Evolutionary conservation across 2,888 invertebrate species (phyloP), one percentile per base, ranked within the genome.

Genomic region (Ditula angustiorana): DNA sequence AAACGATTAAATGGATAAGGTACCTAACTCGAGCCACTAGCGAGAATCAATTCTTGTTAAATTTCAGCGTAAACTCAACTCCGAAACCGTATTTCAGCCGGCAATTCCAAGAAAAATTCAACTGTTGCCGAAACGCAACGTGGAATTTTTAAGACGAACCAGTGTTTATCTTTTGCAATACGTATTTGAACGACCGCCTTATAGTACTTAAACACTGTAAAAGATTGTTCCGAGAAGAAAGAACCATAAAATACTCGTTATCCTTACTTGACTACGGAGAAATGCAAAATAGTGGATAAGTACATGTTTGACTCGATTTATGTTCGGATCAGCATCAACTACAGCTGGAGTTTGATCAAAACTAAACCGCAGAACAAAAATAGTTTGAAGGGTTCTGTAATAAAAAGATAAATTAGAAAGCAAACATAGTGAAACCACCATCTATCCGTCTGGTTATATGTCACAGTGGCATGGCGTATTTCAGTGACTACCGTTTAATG

Each of bases 131-230:
- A 63, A 63, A 64, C 26, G 37, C 24, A 46, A 47, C 41, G 41
- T 26, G 57, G 58, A 57, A 58, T 64, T 64, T 62, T 64, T 58
- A 64, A 62, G 24, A 46, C 58, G 26, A 44, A 26, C 50, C 46
- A 33, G 24, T 58, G 63, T 58, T 58, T 64, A 58, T 58, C 52
- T 64, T 64, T 26, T 5, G 57, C 63, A 57, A 57, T 57, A 57
- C 58, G 57, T 58, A 58, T 64, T 64, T 58, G 63, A 58, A 58
- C 52, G 52, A 44, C 24, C 46, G 57, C 63, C 52, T 58, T 57
- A 52, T 58, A 46, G 49, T 35, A 35, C 59, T 37, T 37, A 28
- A 47, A 58, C 16, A 30, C 24, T 49, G 23, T 58, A 49, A 28
- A 30, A 57, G 57, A 63, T 63, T 33, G 57, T 63, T 57, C 62